Evolutionary conservation across 2,797 vertebrate genomes (phyloP).

Genomic region (Loriculus beryllinus): DNA sequence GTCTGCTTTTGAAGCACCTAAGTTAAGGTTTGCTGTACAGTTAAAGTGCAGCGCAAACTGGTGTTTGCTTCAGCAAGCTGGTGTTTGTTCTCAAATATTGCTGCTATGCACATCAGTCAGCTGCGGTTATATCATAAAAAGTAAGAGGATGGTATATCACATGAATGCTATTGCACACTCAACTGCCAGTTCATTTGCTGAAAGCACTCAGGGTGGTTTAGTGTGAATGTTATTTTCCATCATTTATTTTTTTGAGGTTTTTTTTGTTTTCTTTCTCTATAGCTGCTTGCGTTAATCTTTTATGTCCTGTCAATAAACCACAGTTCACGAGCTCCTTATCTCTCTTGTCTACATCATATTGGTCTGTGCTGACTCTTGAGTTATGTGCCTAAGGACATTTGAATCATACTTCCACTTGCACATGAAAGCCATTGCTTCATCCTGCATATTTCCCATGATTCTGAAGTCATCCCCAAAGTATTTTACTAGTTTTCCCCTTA

Average conservation of each 20-base stretch:
- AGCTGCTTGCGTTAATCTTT: neutral
- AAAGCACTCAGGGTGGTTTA: neutral
- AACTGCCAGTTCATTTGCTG: neutral
- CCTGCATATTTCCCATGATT: constrained; percentile 7
- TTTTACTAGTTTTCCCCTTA: neutral
- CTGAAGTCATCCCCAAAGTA: neutral
- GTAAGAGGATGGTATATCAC: neutral
- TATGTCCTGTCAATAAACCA: neutral
- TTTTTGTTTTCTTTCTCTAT: constrained; percentile 15
- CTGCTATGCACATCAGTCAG: neutral
- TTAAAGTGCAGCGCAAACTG: neutral
- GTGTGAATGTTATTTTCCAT: neutral
- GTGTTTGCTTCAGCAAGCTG: neutral
- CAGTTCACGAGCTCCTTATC: neutral
- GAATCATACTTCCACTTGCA: constrained; percentile 4
- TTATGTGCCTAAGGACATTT: constrained; percentile 6
- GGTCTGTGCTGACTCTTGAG: neutral
- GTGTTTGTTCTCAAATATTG: neutral
- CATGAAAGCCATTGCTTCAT: constrained; percentile 25
- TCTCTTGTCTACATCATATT: neutral
- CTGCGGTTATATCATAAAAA: neutral
- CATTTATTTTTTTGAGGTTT: neutral
- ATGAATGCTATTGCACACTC: neutral
- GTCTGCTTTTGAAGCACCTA: neutral
- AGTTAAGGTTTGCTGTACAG: neutral